Base-by-base conservation (phyloP, 2,113 vertebrate species). In the Arenaria interpres region DNA sequence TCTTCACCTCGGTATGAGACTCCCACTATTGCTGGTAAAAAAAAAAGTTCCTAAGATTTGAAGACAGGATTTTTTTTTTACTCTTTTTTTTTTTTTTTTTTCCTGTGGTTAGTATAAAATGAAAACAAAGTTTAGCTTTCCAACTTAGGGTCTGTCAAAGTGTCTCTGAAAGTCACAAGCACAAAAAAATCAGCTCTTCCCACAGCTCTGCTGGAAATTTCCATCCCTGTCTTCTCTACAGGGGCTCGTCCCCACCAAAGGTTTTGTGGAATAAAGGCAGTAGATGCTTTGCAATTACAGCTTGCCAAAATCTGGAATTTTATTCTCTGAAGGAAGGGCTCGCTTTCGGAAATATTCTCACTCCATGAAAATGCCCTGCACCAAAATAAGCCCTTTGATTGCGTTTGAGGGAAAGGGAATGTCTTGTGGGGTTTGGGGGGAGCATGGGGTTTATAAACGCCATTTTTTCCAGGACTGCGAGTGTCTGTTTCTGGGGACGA, bases 121-220 rank as follows among this genome's bases (percentile, higher is more conserved):
- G 90, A 37, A 91, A 95, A 48, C 41, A 67, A 94, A 93, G 54
- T 77, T 90, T 37, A 57, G 22, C 43, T 93, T 92, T 83, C 63
- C 37, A 63, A 6, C 22, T 56, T 14, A 15, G 20, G 94, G 82
- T 81, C 93, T 93, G 90, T 90, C 74, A 73, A 83, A 93, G 78
- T 33, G 41, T 21, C 75, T 91, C 84, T 78, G 93, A 85, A 78
- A 72, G 41, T 69, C 77, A 51, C 21, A 85, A 32, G 66, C 57
- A 81, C 76, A 86, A 73, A 85, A 71, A 53, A 1, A 2, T 4
- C 33, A 7, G 8, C 66, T 53, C 73, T 94, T 91, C 66, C 60
- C 41, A 53, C 41, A 91, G 69, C 86, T 85, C 80, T 43, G 37
- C 73, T 87, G 83, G 93, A 90, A 92, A 72, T 91, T 88, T 93